Base-by-base conservation (phyloP, 2,113 vertebrate species). In the Psophia crepitans region DNA sequence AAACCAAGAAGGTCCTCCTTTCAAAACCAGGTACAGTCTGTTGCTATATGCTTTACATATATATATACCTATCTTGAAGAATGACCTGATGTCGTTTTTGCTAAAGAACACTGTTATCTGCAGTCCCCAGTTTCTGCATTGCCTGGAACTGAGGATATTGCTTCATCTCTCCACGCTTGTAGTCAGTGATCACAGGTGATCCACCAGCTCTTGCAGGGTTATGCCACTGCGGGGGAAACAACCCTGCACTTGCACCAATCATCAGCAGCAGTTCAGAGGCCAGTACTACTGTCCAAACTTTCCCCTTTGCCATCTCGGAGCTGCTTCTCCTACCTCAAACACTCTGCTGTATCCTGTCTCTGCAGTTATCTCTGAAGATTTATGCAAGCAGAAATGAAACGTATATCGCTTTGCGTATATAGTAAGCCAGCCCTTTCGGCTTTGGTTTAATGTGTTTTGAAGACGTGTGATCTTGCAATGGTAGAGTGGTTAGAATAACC, bases 391-490 rank as follows among this genome's bases (percentile, higher is more conserved):
- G 46, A 56, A 43, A 63, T 57, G 17, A 78, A 76, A 41, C 1
- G 0, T 2, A 0, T 22, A 35, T 66, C 22, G 30, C 26, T 60
- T 44, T 66, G 51, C 33, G 1, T 64, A 27, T n/a, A 69, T 43
- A 73, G 12, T 27, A 78, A 88, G 58, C 11, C 15, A 13, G 49
- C 51, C 58, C 21, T 70, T 77, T 41, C 56, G 88, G 53, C 28
- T 44, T 35, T 48, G 14, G 11, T 60, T 95, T 90, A 84, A 60
- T 57, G 44, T 78, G 57, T 61, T 91, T 78, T 94, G 77, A 68
- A 80, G 65, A 60, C 5, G 23, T 2, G 3, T 4, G 56, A 46
- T 75, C 43, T 87, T 93, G 56, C 64, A 81, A 20, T 63, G 73
- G 69, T 13, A 35, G 22, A 60, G 70, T 48, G 81, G 43, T 77